These are phyloP conservation scores for Rhinichthys osculus DNA, from an alignment of 2,797 vertebrate genomes.

Conservation along the genomic window DNA sequence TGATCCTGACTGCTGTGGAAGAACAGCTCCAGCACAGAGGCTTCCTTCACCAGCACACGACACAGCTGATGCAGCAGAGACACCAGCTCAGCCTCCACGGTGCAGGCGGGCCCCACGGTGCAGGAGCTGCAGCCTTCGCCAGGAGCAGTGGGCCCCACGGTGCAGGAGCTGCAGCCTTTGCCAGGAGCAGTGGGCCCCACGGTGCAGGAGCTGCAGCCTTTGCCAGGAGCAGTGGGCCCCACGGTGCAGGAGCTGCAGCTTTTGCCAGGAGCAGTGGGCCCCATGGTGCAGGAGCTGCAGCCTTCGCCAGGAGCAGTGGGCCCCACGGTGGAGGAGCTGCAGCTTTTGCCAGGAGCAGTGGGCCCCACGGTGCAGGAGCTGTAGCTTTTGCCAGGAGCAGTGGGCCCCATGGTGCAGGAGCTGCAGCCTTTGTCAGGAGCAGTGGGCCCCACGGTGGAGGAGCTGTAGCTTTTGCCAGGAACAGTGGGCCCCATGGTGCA, in stretches of 20 bases:
- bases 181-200: constrained; percentile 61
- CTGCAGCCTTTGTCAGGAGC: constrained; percentile 79
- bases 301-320: constrained; percentile 74
- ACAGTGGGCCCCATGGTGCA: neutral
- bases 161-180: neutral
- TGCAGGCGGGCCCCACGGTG: constrained; percentile 80
- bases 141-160: constrained; percentile 80
- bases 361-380: constrained; percentile 76
- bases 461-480: no score
- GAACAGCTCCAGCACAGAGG: constrained; percentile 93
- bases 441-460: constrained; percentile 75
- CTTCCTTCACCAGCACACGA: constrained; percentile 89
- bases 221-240: constrained; percentile 62
- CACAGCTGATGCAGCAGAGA: constrained; percentile 90
- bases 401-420: constrained; percentile 64
- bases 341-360: constrained; percentile 75
- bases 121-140: constrained; percentile 83
- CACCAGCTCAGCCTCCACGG: constrained; percentile 90
- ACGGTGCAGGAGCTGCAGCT: constrained; percentile 84
- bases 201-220: no score
- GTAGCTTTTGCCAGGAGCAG: constrained; percentile 77
- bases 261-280: constrained; percentile 69
- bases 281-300: constrained; percentile 81
- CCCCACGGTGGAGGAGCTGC: constrained; percentile 78
- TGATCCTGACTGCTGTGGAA: constrained; percentile 96